A percentile compares a stretch with the other conserved stretches of the same genome.
phyloP scores from a whole-genome alignment of 64 coral and sea anemone species.

The Acropora tenuis region DNA sequence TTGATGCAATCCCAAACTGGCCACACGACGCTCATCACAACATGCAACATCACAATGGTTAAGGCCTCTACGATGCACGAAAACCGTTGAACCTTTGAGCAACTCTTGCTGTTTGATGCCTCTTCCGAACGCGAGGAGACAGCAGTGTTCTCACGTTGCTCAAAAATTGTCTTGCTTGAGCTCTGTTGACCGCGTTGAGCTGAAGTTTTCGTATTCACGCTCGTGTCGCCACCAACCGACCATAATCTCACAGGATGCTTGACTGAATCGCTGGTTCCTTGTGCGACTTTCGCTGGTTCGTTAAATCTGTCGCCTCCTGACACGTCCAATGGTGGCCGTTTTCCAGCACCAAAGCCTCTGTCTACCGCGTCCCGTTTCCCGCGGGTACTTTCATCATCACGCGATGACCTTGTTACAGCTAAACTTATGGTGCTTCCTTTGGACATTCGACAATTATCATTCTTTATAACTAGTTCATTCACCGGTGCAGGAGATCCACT shows the following conservation, averaged over 20 bases:
- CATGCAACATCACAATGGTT: background rate
- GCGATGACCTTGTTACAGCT: no score
- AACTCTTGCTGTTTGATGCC: background rate
- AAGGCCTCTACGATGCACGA: background rate
- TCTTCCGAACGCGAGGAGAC: background rate
- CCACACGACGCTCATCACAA: background rate
- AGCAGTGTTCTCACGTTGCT: background rate
- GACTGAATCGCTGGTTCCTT: background rate
- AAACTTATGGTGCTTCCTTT: no score
- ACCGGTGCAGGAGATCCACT: no score
- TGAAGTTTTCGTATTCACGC: background rate
- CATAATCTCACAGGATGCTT: background rate
- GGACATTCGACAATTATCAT: no score
- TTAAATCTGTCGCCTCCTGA: background rate
- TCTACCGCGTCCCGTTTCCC: no score
- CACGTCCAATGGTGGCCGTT: no score
- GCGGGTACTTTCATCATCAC: no score
- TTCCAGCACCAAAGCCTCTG: no score
- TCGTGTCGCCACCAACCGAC: background rate
- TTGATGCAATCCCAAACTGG: background rate
- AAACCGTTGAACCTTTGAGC: background rate
- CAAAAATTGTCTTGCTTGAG: background rate
- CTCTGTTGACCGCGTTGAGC: background rate
- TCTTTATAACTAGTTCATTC: no score
- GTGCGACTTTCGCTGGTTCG: background rate